Evolutionary conservation across 2,888 invertebrate species (phyloP), one percentile per base, ranked within the genome.

Genomic region (Drosophila diplacantha): DNA sequence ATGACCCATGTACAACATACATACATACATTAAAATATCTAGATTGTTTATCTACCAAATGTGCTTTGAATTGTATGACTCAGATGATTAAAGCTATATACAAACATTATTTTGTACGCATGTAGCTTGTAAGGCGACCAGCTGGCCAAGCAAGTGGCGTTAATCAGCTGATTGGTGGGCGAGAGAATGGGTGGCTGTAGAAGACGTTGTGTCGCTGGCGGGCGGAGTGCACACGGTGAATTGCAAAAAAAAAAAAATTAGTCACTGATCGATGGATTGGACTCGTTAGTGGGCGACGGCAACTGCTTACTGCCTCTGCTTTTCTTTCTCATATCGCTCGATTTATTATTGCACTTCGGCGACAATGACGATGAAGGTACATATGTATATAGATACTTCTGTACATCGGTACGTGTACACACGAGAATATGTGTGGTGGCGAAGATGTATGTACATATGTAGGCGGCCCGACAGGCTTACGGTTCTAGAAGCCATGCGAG

Each of bases 401-500:
- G 39, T 22, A 22, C 22, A 39, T 22, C 22, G 26, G 12, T 43
- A 43, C 11, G 18, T 14, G 29, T 14, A 44, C 12, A 18, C 18
- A 29, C 12, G 29, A 18, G 29, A 44, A 29, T 51, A 35, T 50
- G 58, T 62, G 44, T 32, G 61, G 24, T 41, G 58, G 37, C 18
- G 63, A 62, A 61, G 52, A n/a, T n/a, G n/a, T n/a, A n/a, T n/a
- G n/a, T n/a, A n/a, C n/a, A n/a, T n/a, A 32, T 63, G 70, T 63
- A 64, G 65, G 71, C 44, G 55, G 54, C 35, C 55, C 53, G 14
- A 58, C 24, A 64, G 61, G 65, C 81, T 57, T 80, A 60, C 44
- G 46, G 51, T 74, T 60, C 56, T 78, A 67, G 76, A 77, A 77
- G 76, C 76, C 76, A 77, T 77, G 76, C 81, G 77, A 75, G 57